A percentile compares a stretch with the other conserved stretches of the same genome.
Evolutionary conservation across 2,888 invertebrate genomes (phyloP).

Genomic region (Sarcophaga rosellei): DNA sequence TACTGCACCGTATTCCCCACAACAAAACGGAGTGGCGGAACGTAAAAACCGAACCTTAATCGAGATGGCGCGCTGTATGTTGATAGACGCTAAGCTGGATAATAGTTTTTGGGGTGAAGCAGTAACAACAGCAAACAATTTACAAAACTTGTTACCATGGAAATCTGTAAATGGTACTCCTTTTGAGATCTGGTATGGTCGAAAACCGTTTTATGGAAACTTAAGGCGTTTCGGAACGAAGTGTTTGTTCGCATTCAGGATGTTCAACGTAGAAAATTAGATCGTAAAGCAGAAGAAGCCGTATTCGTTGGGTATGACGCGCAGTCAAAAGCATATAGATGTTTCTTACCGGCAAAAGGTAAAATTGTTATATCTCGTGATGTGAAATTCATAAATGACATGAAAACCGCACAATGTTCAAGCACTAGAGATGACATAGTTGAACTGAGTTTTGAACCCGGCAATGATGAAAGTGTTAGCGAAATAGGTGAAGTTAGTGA

Average conservation of each 20-base stretch:
- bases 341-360: no score
- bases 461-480: not conserved
- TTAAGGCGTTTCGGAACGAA: constrained; percentile 57
- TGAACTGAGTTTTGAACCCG: not conserved
- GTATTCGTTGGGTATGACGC: constrained; percentile 3
- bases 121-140: constrained; percentile 32
- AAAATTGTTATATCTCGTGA: constrained; percentile 32
- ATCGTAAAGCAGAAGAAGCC: constrained; percentile 54
- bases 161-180: constrained; percentile 36
- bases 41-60: constrained; percentile 64
- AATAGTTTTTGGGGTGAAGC: constrained; percentile 43
- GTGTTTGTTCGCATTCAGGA: constrained; percentile 59
- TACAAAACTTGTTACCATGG: constrained; percentile 35
- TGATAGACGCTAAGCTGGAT: constrained; percentile 25
- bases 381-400: constrained; percentile 10
- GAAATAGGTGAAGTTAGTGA: no score
- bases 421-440: not conserved
- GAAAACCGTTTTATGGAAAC: constrained; percentile 39
- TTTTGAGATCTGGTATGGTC: constrained; percentile 33
- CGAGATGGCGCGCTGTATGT: constrained; percentile 57
- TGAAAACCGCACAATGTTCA: not conserved
- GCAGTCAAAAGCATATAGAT: no score
- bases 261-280: constrained; percentile 60
- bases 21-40: constrained; percentile 67
- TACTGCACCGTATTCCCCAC: constrained; percentile 62